Base-by-base conservation (phyloP, 2,888 invertebrate genomes). In the Lithophane semibrunnea region DNA sequence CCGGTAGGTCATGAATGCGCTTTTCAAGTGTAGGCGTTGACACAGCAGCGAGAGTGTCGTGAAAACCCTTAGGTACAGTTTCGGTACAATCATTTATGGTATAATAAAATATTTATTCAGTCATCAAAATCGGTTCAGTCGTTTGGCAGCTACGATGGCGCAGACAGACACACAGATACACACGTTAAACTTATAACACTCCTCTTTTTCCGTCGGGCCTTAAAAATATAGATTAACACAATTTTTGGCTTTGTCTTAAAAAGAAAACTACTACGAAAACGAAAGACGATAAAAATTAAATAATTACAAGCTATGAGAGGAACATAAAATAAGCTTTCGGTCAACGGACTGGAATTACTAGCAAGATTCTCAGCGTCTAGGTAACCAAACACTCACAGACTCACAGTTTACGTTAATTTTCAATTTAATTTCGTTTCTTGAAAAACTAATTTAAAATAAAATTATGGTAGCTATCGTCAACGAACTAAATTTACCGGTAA, bases 1-100 rank as follows among this genome's bases (percentile, higher is more conserved):
- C 42, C 42, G 9, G 18, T 54, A 37, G 8, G 13, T 44, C 56
- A 75, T 64, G n/a, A 64, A 64, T 21, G 5, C 16, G 49, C 64
- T 77, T 63, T 16, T 54, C 21, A 54, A 13, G 18, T n/a, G 69
- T 56, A 58, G 69, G 56, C 42, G 69, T 47, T n/a, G 29, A 64
- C 42, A 77, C 18, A 56, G 29, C 37, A 68, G 77, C 9, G 37
- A 68, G 37, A 68, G 77, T 9, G 37, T 12, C 24, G 9, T 2
- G 12, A 37, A 70, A 24, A 24, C 37, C 18, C 68, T 29, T 24
- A 12, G 49, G 52, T 54, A 54, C 21, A 3, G n/a, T 13, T 74
- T 54, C 3, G 16, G 44, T 16, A 47, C 37, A 29, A 61, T 18
- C 3, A 47, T 60, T 49, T n/a, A 66, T 21, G 44, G 37, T 37